phyloP scores from a whole-genome alignment of 2,797 vertebrate species.

The Uromys caudimaculatus region DNA sequence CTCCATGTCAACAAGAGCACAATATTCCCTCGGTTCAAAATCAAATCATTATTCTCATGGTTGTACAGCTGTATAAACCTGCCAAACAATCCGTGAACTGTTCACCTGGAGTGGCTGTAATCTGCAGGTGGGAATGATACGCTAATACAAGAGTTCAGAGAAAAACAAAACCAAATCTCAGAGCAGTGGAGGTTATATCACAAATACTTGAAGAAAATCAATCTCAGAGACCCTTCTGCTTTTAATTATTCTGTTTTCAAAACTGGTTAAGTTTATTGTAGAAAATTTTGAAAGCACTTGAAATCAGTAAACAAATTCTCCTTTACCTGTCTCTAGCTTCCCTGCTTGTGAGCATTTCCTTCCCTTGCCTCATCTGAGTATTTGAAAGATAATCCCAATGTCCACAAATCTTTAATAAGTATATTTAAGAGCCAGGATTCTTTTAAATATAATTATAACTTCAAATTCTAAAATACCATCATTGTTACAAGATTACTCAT shows the following conservation, averaged over 20 bases:
- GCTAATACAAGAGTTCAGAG: neutral
- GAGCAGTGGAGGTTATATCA: neutral
- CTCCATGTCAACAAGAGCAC: neutral
- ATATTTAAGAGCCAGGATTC: neutral
- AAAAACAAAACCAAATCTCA: slow-evolving; percentile 3
- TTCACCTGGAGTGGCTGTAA: neutral
- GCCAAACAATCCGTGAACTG: neutral
- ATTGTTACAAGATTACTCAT: neutral
- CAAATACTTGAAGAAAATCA: neutral
- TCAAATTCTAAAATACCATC: neutral
- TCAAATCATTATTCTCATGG: neutral
- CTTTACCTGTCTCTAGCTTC: neutral
- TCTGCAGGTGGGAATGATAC: neutral
- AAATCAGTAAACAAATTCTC: neutral
- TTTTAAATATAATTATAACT: neutral
- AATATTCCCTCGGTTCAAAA: slow-evolving; percentile 15
- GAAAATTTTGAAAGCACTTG: neutral
- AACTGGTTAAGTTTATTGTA: neutral
- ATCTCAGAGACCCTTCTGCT: neutral
- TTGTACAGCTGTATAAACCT: neutral
- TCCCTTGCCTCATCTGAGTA: neutral
- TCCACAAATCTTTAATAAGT: neutral
- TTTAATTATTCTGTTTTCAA: slow-evolving; percentile 38
- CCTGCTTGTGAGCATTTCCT: neutral
- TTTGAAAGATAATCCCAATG: neutral